phyloP scores from a whole-genome alignment of 1,140 invertebrate genomes.

The Palaemon carinicauda region DNA sequence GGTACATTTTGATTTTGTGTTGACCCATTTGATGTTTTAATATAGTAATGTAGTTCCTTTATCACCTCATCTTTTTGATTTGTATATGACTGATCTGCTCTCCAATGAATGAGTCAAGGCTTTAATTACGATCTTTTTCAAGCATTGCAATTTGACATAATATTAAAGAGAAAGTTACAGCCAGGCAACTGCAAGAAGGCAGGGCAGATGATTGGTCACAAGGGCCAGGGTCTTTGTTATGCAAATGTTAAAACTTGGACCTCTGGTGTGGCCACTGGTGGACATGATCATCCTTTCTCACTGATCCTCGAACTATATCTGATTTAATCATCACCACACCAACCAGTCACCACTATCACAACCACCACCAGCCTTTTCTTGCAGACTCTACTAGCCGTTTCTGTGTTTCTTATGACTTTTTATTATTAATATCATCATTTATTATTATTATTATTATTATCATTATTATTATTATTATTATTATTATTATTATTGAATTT shows the following conservation, averaged over 20 bases:
- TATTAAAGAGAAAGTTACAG: constrained; percentile 9
- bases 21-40: no score
- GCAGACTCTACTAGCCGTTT: constrained; percentile 53
- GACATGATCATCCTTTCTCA: constrained; percentile 29
- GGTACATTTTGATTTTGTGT: no score
- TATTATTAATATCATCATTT: constrained; percentile 8
- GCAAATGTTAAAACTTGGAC: not conserved
- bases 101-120: no score
- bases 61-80: no score
- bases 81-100: no score
- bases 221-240: constrained; percentile 27
- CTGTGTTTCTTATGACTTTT: constrained; percentile 23
- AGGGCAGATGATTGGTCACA: constrained; percentile 43
- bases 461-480: constrained; percentile 20
- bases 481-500: constrained; percentile 29
- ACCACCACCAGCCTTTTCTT: constrained; percentile 44
- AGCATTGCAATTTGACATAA: no score
- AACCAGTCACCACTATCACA: constrained; percentile 25
- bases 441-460: constrained; percentile 4
- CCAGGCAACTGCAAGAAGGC: constrained; percentile 21
- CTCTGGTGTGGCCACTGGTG: constrained; percentile 32
- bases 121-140: not conserved
- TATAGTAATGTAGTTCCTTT: no score
- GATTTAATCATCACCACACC: not conserved
- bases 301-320: not conserved